These are phyloP conservation scores for Alviniconcha strummeri DNA, from an alignment of 2,888 invertebrate species.

Conservation along the genomic window DNA sequence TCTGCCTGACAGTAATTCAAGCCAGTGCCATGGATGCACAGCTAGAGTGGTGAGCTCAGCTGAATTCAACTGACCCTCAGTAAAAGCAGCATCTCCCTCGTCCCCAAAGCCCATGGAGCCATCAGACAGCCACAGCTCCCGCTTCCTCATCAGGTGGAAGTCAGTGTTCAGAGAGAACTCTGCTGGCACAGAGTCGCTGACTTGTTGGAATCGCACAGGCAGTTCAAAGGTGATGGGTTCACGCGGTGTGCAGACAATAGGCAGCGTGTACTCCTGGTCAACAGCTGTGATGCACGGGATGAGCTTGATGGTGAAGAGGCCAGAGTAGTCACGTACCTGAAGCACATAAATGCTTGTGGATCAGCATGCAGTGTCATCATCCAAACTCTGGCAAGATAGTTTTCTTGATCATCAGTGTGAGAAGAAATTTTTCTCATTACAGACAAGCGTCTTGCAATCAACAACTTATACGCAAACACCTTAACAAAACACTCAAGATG, in stretches of 20 bases:
- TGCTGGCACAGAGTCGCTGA: constrained; percentile 71
- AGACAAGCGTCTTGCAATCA: no score
- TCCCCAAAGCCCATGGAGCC: constrained; percentile 54
- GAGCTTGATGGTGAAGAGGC: constrained; percentile 67
- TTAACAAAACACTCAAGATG: no score
- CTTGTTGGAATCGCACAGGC: constrained; percentile 72
- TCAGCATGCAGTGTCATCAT: no score
- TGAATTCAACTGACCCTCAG: constrained; percentile 62
- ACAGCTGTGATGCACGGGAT: constrained; percentile 68
- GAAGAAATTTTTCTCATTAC: no score
- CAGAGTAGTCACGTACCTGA: constrained; percentile 72
- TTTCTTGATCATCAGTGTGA: no score
- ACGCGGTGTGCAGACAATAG: constrained; percentile 65
- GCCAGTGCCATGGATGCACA: no score
- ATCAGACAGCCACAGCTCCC: constrained; percentile 68
- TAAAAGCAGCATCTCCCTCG: constrained; percentile 64
- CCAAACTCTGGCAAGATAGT: no score
- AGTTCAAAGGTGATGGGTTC: constrained; percentile 69
- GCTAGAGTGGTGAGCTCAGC: constrained; percentile 52
- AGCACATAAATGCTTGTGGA: no score
- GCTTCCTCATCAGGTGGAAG: constrained; percentile 66
- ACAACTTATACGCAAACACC: no score
- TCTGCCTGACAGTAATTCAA: no score
- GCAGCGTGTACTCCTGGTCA: constrained; percentile 59
- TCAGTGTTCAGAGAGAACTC: constrained; percentile 70